Conservation (phyloP, 2,797 vertebrate genomes). For the Catharus ustulatus region DNA sequence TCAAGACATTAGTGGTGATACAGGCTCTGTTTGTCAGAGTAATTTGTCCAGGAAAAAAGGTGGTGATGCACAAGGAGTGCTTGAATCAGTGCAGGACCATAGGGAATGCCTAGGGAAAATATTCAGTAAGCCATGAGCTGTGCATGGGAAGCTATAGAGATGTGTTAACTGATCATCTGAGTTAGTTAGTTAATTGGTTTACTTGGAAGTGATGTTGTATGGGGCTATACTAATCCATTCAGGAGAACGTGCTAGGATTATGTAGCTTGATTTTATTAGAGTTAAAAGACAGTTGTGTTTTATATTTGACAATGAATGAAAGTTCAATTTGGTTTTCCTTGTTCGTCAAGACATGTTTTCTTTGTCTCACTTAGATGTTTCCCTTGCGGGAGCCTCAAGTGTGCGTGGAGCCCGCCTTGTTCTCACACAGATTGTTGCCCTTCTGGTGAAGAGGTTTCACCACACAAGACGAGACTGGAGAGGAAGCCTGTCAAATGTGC, state of each 20-base stretch:
- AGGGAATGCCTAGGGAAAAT: not conserved
- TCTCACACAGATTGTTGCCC: slow-evolving; percentile 40
- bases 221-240: not conserved
- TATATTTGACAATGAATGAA: not conserved
- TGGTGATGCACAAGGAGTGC: not conserved
- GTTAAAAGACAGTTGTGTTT: not conserved
- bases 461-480: slow-evolving; percentile 59
- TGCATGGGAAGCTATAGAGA: fast-evolving
- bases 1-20: not conserved
- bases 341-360: not conserved
- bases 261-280: not conserved
- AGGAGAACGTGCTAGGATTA: not conserved
- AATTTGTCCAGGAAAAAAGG: not conserved
- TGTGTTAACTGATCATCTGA: not conserved
- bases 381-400: fast-evolving
- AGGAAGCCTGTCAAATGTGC: slow-evolving; percentile 9
- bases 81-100: fast-evolving
- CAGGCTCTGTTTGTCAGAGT: not conserved
- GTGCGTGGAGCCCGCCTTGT: not conserved
- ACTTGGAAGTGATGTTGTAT: not conserved
- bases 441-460: slow-evolving; percentile 66
- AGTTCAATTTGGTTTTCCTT: not conserved
- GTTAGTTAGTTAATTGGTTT: not conserved
- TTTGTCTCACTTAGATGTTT: not conserved
- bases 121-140: not conserved